Evolutionary conservation across 2,113 vertebrate genomes (phyloP), one percentile per base, ranked within the genome.

Genomic region (Onychostoma macrolepis): DNA sequence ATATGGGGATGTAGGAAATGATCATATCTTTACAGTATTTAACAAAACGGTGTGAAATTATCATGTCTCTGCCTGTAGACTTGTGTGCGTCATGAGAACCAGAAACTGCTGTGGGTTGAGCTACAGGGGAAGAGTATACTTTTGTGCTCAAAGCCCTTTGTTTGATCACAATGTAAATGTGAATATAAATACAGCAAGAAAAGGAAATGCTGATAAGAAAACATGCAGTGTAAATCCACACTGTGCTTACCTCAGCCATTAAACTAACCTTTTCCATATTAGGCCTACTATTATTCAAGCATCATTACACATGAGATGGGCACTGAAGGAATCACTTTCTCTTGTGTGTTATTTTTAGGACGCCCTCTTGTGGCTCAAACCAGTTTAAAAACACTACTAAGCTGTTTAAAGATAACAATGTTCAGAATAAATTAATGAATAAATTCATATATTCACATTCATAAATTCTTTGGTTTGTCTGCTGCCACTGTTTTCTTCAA

Each of bases 81-180:
- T 53, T 1, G 7, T 58, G 6, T 15, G 28, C 10, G 5, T 72
- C 17, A 3, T 21, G 69, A 71, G 67, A 71, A 71, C 38, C 33
- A 72, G 69, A 74, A 74, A n/a, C 38, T 24, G 10, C 36, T 13
- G 71, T 74, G 71, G 71, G 21, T 74, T 74, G 38, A 74, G 38
- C 38, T 24, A 12, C 24, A 75, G 72, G 12, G 72, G 24, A 75
- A 45, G 72, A 74, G 6, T 38, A 19, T 36, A 4, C 17, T 9
- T 36, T 9, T 36, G 9, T 41, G 69, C 19, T 17, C 36, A 11
- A 36, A 38, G 19, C 38, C 15, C 9, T 41, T 9, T 45, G 72
- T n/a, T 75, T 75, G 6, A 45, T n/a, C 72, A 28, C 72, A 75
- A 36, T 71, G 0, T 6, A 19, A 36, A 41, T 75, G 41, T 45